Base-by-base conservation (phyloP, 2,797 vertebrate genomes). In the Oceanodroma leucorhoa region DNA sequence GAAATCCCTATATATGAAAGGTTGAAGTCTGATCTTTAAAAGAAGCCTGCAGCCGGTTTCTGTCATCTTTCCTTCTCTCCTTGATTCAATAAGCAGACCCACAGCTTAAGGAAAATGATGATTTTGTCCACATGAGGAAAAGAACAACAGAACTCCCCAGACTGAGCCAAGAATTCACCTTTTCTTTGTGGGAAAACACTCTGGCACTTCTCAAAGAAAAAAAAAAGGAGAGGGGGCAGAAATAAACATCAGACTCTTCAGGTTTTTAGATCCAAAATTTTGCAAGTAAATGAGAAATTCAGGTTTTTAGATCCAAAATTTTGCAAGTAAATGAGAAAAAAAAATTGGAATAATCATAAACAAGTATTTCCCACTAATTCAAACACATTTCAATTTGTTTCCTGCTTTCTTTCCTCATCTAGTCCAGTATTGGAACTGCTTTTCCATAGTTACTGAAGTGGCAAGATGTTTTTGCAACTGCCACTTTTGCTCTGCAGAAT, bases 21-120 rank as follows among this genome's bases (percentile, higher is more conserved):
- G 83, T 91, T 95, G 89, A 93, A 82, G 85, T 30, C 48, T 94
- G 89, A 91, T 94, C 85, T 94, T 95, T 94, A 45, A 83, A 70
- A 77, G 58, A 46, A 94, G 80, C 73, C 90, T 82, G 80, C 48
- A 96, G 93, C 70, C 73, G 51, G 17, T 57, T 94, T 90, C 69
- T 91, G 84, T 96, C 92, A 89, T 88, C 76, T 85, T 70, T 51
- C 80, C 71, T 88, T 85, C 82, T 88, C 72, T 83, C 61, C 41
- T 90, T 88, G 32, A 93, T 78, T 88, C 93, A 62, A 48, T 86
- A 91, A 93, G 54, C 46, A 89, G 62, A 72, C 21, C 19, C 14
- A 54, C 32, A 75, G 22, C 82, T 92, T 81, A 60, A 79, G 43
- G 51, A 87, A 94, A 87, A 93, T 5, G 4, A 48, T 51, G 1